Base-by-base conservation (phyloP, 2,888 invertebrate genomes). In the Mesorhabditis spiculigera region DNA sequence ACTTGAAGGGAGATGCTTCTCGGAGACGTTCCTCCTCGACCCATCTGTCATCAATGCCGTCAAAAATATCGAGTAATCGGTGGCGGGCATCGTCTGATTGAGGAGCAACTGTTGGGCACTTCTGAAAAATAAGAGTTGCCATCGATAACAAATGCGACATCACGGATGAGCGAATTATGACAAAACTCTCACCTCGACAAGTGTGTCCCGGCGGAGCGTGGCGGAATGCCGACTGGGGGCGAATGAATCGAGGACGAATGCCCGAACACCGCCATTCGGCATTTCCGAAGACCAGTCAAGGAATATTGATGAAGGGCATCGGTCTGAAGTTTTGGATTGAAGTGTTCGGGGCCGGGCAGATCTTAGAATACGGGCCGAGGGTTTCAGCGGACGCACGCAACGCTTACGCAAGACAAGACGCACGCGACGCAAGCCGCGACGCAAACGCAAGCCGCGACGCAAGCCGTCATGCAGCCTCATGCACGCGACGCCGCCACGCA, bases 81-180 rank as follows among this genome's bases (percentile, higher is more conserved):
- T 74, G 13, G 83, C 81, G 1, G 83, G 79, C 42, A 81, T 76
- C 6, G 83, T 82, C 45, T 80, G 75, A 71, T 83, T 79, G 65
- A 83, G 75, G 44, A 75, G 62, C 6, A 78, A 74, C 16, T 76
- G 70, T 43, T 73, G 71, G 1, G 75, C 75, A 63, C 74, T 75
- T 43, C 79, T 79, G 72, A 28, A 75, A 68, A 45, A 6, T 66
- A 13, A 42, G 62, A 3, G 28, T 28, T 65, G 43, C 41, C 16
- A 63, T 45, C 43, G 4, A 43, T 28, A 28, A 28, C 1, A 28
- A 28, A 28, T 28, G 28, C 28, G 28, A 28, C 28, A 28, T 1
- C 3, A 28, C 28, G 28, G 28, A 28, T 28, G 28, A 28, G n/a
- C 3, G 28, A 28, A 28, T 28, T 28, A 28, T 28, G 28, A 28